Conservation (phyloP, 2,888 invertebrate genomes). For the Acanthoscelides obtectus region DNA sequence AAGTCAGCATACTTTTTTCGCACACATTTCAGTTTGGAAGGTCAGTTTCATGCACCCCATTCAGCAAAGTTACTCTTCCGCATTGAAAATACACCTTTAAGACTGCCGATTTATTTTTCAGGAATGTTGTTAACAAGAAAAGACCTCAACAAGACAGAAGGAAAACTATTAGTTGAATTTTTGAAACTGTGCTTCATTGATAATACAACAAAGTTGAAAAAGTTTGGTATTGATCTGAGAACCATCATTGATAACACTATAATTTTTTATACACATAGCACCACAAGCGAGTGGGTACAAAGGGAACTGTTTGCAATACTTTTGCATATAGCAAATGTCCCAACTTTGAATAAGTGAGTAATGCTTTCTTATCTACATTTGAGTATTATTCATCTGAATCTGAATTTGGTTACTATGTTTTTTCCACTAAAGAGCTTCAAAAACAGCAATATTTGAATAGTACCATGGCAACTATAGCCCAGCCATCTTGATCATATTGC, state of each 20-base stretch:
- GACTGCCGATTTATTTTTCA: slow-evolving; percentile 2
- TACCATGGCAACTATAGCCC: no score
- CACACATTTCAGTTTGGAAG: no score
- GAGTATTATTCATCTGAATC: no score
- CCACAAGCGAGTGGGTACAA: slow-evolving; percentile 28
- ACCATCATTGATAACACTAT: slow-evolving; percentile 26
- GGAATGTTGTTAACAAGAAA: slow-evolving; percentile 14
- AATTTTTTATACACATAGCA: slow-evolving; percentile 20
- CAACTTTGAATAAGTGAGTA: slow-evolving; percentile 36
- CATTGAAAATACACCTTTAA: neutral
- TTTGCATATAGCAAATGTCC: slow-evolving; percentile 47
- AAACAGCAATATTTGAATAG: no score
- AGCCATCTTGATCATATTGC: no score
- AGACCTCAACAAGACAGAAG: slow-evolving; percentile 20
- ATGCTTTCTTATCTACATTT: neutral
- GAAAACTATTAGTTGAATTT: slow-evolving; percentile 25
- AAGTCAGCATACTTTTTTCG: no score
- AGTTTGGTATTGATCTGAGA: slow-evolving; percentile 25
- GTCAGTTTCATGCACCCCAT: no score
- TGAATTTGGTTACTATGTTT: no score
- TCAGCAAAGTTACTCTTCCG: no score
- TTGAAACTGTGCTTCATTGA: slow-evolving; percentile 26
- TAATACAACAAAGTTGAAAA: slow-evolving; percentile 27
- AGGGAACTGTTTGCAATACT: slow-evolving; percentile 47
- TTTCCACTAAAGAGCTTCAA: no score